phyloP scores from a whole-genome alignment of 2,797 vertebrate genomes.

The Acanthurus tractus region DNA sequence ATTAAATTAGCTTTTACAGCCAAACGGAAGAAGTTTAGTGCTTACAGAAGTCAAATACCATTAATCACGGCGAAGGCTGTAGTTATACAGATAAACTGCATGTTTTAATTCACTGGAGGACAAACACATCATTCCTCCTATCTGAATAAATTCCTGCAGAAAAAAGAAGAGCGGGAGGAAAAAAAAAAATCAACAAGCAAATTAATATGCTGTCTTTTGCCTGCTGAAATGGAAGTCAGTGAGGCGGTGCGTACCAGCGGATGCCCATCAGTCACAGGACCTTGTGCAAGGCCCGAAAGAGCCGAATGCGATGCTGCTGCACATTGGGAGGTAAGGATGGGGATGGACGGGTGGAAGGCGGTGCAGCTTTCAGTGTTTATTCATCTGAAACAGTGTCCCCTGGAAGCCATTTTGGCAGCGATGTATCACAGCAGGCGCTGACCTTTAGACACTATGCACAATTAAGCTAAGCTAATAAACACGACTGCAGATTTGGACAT shows the following conservation, averaged over 20 bases:
- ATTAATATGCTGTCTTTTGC: conserved; percentile 76
- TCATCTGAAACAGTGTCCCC: conserved; percentile 76
- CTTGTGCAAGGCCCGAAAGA: conserved; percentile 54
- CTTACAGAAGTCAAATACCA: conserved; percentile 70
- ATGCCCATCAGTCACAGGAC: conserved; percentile 72
- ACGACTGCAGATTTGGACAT: conserved; percentile 51
- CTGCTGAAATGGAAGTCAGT: conserved; percentile 72
- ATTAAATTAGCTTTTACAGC: conserved; percentile 71
- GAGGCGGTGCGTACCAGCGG: conserved; percentile 62
- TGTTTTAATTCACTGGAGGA: conserved; percentile 74
- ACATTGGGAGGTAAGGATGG: conserved; percentile 55
- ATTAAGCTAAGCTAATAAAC: conserved; percentile 81
- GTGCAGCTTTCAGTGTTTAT: conserved; percentile 74
- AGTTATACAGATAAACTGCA: conserved; percentile 69
- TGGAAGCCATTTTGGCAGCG: conserved; percentile 78
- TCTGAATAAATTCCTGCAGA: conserved; percentile 64
- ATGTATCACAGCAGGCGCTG: conserved; percentile 74
- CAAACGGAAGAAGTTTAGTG: conserved; percentile 71
- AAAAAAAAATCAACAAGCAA: conserved; percentile 50
- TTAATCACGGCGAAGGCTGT: conserved; percentile 60
- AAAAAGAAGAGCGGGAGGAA: neutral
- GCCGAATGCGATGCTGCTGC: conserved; percentile 43
- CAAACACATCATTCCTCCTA: conserved; percentile 69
- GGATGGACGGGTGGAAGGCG: conserved; percentile 52
- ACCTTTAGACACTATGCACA: conserved; percentile 79